A percentile compares a stretch with the other conserved stretches of the same genome.
These are phyloP conservation scores for Sinella curviseta DNA, from an alignment of 1,140 invertebrate genomes.

Conservation along the genomic window DNA sequence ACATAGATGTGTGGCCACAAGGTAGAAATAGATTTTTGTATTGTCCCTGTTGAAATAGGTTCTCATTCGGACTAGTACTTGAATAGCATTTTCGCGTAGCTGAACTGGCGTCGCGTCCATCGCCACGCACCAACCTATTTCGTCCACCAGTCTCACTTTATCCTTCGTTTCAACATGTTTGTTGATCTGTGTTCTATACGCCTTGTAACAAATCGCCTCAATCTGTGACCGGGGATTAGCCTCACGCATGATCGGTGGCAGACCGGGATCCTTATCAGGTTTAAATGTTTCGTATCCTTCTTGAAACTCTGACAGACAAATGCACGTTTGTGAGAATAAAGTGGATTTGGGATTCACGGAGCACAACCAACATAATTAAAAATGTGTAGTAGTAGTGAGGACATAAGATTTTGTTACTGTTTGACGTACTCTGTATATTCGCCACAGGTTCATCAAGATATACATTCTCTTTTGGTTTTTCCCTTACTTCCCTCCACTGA, in stretches of 20 bases:
- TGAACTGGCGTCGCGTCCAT: not conserved
- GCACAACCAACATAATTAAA: no score
- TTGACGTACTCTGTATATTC: no score
- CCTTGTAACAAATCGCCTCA: slow-evolving; percentile 7
- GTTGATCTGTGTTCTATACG: not conserved
- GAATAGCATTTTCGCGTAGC: not conserved
- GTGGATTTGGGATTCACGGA: no score
- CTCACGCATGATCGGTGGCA: not conserved
- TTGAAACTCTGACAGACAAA: no score
- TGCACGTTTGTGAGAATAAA: no score
- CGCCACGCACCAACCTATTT: not conserved
- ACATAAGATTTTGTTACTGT: no score
- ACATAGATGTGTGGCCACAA: not conserved
- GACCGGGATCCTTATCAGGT: not conserved
- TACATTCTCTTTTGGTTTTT: no score
- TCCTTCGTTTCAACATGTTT: not conserved
- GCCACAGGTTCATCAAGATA: no score
- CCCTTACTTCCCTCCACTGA: not conserved
- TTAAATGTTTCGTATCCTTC: not conserved
- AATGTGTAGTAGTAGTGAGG: no score
- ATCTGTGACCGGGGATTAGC: not conserved
- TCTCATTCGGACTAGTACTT: not conserved
- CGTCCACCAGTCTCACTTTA: not conserved
- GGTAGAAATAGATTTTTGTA: not conserved
- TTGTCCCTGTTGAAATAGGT: not conserved